Evolutionary conservation across 2,888 invertebrate species (phyloP), one percentile per base, ranked within the genome.

Genomic region (Eupelmus urozonus): DNA sequence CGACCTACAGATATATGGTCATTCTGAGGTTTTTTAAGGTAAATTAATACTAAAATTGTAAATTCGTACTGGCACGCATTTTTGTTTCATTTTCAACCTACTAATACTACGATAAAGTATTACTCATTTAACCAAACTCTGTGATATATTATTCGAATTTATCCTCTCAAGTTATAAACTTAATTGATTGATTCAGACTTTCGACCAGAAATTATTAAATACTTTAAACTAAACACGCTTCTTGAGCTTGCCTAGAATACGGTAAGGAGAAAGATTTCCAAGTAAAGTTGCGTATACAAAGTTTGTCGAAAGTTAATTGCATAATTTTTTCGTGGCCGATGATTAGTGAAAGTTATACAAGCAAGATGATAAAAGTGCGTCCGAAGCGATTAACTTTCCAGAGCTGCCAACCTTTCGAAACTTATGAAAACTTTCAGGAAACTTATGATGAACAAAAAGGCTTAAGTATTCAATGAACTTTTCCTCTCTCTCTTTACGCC

Each of bases 391-490:
- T 69, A 55, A 63, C 57, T 63, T 63, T n/a, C n/a, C 16, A 25
- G n/a, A 69, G 42, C 42, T 59, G 27, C 16, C 34, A 59, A 40
- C 40, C 60, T 66, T 67, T 51, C 25, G 1, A n/a, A 67, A 73
- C 29, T 73, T 73, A 9, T 16, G 16, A 27, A 53, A 45, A 57
- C 27, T 57, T 70, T 42, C 23, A 3, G 11, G 25, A 49, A 29
- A 49, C 49, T 70, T 42, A 23, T 27, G 49, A 11, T 16, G n/a
- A 51, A 67, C 49, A 74, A 66, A 59, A 66, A 57, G 18, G 25
- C 49, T 57, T 11, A 55, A 57, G 60, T 63, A 72, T 72, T 49
- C 23, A 45, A 57, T 63, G 16, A 65, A 57, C 16, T 42, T 73
- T 73, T 73, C 9, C 9, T 34, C 9, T 34, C 9, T 9, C 9